These are phyloP conservation scores for Druceiella hillmani DNA, from an alignment of 2,888 invertebrate genomes.

Conservation along the genomic window DNA sequence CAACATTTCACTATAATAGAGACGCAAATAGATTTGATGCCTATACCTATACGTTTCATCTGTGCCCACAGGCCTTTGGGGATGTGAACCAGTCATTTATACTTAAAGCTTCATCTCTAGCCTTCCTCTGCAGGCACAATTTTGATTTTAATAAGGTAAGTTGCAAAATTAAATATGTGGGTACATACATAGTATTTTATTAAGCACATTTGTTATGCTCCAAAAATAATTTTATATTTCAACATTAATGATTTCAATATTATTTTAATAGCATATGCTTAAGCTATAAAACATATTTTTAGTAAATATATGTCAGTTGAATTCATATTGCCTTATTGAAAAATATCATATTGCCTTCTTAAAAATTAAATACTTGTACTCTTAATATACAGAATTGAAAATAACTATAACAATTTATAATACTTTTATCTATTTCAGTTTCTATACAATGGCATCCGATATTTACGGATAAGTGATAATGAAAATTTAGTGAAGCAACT, in stretches of 20 bases:
- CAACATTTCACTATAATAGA: conserved; percentile 55
- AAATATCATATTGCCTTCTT: too few relatives aligned
- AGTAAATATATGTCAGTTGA: too few relatives aligned
- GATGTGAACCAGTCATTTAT: conserved; percentile 55
- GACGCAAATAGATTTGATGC: conserved; percentile 55
- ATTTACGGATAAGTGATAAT: conserved; percentile 55
- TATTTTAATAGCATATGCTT: too few relatives aligned
- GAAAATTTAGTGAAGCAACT: conserved; percentile 32
- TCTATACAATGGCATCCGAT: conserved; percentile 62
- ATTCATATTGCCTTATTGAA: too few relatives aligned
- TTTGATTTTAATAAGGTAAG: conserved; percentile 75
- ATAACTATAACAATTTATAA: conserved; percentile 1
- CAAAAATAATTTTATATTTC: not conserved
- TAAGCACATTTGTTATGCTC: not conserved
- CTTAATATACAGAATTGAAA: not conserved
- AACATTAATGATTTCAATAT: too few relatives aligned
- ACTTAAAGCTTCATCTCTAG: conserved; percentile 58
- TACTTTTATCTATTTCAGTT: conserved; percentile 48
- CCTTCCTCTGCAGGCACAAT: conserved; percentile 57
- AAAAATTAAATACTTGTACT: not conserved
- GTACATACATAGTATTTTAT: not conserved
- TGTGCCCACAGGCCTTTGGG: conserved; percentile 60
- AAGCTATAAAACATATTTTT: too few relatives aligned
- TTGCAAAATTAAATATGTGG: conserved; percentile 1
- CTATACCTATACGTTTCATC: conserved; percentile 61